These are phyloP conservation scores for Zoanthus solanderi DNA, from an alignment of 92 coral and sea anemone genomes.

Conservation along the genomic window DNA sequence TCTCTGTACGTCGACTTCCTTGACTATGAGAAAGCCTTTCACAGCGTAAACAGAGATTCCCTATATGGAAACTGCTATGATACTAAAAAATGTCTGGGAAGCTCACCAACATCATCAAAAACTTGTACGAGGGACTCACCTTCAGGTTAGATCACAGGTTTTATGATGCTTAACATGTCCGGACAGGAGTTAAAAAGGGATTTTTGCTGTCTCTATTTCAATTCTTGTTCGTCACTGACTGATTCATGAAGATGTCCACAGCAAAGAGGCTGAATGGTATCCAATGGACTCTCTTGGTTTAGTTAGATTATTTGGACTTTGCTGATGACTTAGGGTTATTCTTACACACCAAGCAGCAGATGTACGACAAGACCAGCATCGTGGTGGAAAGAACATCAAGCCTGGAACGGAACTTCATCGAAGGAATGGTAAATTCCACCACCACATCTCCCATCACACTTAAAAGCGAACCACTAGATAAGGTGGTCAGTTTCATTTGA, in stretches of 20 bases:
- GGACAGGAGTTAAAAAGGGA: background rate
- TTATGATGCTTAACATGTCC: background rate
- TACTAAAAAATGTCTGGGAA: background rate
- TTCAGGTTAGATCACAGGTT: background rate
- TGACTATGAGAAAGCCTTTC: background rate
- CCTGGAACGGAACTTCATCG: no score
- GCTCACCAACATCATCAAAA: background rate
- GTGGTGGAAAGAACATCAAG: background rate
- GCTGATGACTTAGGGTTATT: background rate
- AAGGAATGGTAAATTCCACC: no score
- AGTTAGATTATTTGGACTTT: background rate
- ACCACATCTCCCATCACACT: no score
- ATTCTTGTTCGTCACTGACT: background rate
- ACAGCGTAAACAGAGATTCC: background rate
- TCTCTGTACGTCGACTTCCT: background rate
- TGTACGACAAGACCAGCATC: background rate
- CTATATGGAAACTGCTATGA: background rate
- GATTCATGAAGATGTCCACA: background rate
- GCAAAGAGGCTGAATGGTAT: background rate
- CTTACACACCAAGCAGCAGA: background rate
- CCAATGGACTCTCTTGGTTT: background rate
- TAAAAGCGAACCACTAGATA: background rate
- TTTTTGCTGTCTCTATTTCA: background rate
- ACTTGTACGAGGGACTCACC: background rate
- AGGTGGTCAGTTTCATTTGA: background rate